These are phyloP conservation scores for Hirtodrosophila trivittata DNA, from an alignment of 2,888 invertebrate genomes.

Conservation along the genomic window DNA sequence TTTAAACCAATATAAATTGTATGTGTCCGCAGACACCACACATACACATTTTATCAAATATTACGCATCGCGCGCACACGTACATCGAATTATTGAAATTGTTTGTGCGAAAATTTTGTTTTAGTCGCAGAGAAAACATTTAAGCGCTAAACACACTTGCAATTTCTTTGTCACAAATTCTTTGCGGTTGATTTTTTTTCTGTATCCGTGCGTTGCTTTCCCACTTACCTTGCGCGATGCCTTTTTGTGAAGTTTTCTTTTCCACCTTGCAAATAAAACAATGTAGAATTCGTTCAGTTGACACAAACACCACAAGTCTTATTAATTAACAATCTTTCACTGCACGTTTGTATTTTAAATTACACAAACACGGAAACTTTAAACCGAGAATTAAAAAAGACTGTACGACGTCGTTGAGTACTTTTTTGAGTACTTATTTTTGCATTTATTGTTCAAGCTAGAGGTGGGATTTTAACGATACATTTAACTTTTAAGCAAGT, in stretches of 20 bases:
- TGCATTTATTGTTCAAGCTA: conserved; percentile 46
- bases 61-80: conserved; percentile 11
- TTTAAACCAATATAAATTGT: conserved; percentile 40
- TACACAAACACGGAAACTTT: conserved; percentile 47
- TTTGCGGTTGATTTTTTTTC: conserved; percentile 35
- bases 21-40: conserved; percentile 11
- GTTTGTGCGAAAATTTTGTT: conserved; percentile 24
- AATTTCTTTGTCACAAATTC: conserved; percentile 52
- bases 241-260: conserved; percentile 1
- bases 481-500: neutral
- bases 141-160: conserved; percentile 25
- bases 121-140: conserved; percentile 12
- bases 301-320: conserved; percentile 30
- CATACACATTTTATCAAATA: conserved; percentile 22
- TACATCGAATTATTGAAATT: conserved; percentile 1
- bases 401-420: conserved; percentile 49
- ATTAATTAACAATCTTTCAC: conserved; percentile 1
- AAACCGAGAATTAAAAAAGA: conserved; percentile 49
- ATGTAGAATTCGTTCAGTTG: conserved; percentile 11
- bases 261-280: conserved; percentile 18
- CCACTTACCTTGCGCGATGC: conserved; percentile 45
- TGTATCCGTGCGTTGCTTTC: conserved; percentile 53
- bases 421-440: conserved; percentile 44
- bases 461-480: conserved; percentile 28
- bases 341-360: conserved; percentile 22